Percentiles rank a stretch among this genome's conserved stretches.
Conservation (phyloP, 2,113 vertebrate species). For the Amia ocellicauda region DNA sequence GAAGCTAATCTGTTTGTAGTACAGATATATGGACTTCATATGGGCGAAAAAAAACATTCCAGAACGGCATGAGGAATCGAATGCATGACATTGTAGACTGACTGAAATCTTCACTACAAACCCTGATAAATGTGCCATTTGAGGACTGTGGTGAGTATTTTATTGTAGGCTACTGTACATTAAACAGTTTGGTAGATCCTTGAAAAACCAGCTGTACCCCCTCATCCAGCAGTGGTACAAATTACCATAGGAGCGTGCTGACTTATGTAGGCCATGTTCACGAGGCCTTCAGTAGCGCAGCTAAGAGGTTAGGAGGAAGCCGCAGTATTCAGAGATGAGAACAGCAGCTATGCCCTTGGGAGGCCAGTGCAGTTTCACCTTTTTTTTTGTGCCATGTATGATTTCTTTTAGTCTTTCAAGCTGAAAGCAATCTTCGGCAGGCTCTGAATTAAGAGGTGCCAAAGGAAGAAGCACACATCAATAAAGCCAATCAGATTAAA, state of each 20-base stretch:
- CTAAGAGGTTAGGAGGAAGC: background rate
- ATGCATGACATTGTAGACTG: background rate
- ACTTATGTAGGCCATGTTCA: background rate
- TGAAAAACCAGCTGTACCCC: background rate
- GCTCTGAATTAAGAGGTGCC: background rate
- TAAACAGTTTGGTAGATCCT: background rate
- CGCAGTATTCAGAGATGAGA: background rate
- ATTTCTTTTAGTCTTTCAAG: conserved; percentile 1
- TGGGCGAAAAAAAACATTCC: too few relatives aligned
- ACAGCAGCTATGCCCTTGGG: conserved; percentile 1
- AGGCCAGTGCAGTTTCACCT: background rate
- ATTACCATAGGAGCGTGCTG: background rate
- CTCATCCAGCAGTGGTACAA: background rate
- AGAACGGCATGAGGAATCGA: background rate
- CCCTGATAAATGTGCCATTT: too few relatives aligned
- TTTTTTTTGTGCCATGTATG: background rate
- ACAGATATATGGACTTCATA: too few relatives aligned
- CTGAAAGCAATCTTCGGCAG: background rate
- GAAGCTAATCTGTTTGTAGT: too few relatives aligned
- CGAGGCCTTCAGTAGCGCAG: background rate
- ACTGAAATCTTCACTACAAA: background rate
- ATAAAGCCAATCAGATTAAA: conserved; percentile 1
- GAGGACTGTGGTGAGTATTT: too few relatives aligned
- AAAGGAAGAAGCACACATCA: background rate
- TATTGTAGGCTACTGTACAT: background rate